Percentiles rank a stretch among this genome's conserved stretches.
These are phyloP conservation scores for Desmodus rotundus DNA, from an alignment of 2,113 vertebrate genomes.

Conservation along the genomic window DNA sequence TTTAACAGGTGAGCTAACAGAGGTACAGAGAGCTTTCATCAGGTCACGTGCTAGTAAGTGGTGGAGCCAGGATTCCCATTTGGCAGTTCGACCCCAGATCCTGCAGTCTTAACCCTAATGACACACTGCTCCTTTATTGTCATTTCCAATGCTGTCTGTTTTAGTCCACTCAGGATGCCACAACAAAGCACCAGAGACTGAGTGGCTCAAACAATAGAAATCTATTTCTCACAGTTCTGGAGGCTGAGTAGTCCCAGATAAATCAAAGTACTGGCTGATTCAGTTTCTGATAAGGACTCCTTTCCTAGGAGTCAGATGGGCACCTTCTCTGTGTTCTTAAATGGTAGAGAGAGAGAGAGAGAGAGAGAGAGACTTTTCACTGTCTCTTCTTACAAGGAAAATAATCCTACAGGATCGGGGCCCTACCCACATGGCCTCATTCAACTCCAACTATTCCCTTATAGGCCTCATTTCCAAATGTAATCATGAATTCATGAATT, in stretches of 20 bases:
- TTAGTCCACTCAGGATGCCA: not conserved
- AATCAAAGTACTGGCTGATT: not conserved
- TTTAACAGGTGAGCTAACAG: not conserved
- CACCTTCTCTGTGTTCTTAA: not conserved
- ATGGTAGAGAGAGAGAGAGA: not conserved
- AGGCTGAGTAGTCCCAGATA: too few species aligned
- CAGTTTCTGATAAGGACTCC: not conserved
- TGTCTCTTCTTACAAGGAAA: not conserved
- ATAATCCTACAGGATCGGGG: not conserved
- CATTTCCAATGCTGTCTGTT: not conserved
- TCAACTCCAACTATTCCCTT: not conserved
- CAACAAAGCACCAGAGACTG: not conserved
- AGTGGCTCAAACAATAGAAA: not conserved
- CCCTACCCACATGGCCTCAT: not conserved
- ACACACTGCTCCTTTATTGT: not conserved
- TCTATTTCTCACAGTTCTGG: not conserved
- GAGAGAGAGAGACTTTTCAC: not conserved
- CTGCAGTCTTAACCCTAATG: not conserved
- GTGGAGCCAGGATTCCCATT: not conserved
- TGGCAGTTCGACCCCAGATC: not conserved
- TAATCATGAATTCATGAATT: not conserved
- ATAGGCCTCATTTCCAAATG: not conserved
- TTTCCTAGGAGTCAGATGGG: not conserved
- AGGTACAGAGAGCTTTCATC: not conserved
- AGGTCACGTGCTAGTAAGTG: not conserved